These are phyloP conservation scores for Paraescarpia echinospica DNA, from an alignment of 1,140 invertebrate species.

Conservation along the genomic window DNA sequence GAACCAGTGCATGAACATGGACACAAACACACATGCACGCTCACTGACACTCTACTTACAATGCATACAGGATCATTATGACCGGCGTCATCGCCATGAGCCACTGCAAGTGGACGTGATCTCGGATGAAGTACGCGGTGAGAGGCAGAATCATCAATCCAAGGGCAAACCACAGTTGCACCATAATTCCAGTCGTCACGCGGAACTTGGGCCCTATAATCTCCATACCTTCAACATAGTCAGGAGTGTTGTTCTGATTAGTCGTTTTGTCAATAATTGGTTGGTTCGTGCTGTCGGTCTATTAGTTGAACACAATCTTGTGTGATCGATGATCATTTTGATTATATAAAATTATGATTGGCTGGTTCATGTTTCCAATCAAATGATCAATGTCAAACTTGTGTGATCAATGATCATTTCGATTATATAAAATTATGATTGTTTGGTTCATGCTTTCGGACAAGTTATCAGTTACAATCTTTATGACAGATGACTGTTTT, in stretches of 20 bases:
- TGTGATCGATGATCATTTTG: too few species aligned
- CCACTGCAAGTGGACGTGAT: slow-evolving; percentile 14
- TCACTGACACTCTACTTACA: not conserved
- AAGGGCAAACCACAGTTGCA: slow-evolving; percentile 15
- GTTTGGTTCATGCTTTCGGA: too few species aligned
- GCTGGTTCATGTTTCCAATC: too few species aligned
- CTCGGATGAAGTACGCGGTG: slow-evolving; percentile 6
- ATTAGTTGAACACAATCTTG: too few species aligned
- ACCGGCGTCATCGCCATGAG: slow-evolving; percentile 7
- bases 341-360: not conserved
- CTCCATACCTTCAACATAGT: slow-evolving; percentile 17
- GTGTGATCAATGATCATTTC: too few species aligned
- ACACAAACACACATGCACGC: too few species aligned
- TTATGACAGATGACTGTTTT: too few species aligned
- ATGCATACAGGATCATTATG: not conserved
- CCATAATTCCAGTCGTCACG: not conserved
- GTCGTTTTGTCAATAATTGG: not conserved
- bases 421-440: too few species aligned
- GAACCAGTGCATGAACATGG: not conserved
- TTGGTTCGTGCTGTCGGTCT: too few species aligned
- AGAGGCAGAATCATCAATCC: not conserved
- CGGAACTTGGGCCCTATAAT: slow-evolving; percentile 17
- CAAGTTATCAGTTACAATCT: too few species aligned
- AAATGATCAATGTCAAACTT: too few species aligned
- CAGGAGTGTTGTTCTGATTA: not conserved